phyloP scores from a whole-genome alignment of 2,113 vertebrate species.

The Oceanites oceanicus region DNA sequence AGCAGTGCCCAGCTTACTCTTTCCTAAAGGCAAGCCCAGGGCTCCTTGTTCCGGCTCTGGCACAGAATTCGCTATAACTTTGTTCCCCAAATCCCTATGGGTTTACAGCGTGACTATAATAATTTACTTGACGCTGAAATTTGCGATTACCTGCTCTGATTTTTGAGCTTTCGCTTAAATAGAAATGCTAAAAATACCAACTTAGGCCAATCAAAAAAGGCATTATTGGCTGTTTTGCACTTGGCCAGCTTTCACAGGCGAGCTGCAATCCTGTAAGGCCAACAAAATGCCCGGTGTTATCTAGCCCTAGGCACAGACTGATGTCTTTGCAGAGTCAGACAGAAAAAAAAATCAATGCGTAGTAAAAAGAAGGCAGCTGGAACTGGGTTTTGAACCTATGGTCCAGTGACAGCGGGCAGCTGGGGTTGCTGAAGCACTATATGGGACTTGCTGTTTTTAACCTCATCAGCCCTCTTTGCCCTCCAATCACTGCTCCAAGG shows the following conservation, averaged over 20 bases:
- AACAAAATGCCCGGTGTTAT: neutral
- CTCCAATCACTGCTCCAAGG: fast-evolving
- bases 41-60: neutral
- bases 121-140: neutral
- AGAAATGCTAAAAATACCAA: neutral
- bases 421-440: neutral
- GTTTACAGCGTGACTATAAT: neutral
- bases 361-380: neutral
- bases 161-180: neutral
- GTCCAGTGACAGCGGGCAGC: neutral
- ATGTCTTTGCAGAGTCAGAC: neutral
- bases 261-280: neutral
- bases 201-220: neutral
- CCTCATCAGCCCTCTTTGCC: neutral
- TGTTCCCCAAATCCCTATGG: neutral
- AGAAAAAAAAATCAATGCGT: neutral
- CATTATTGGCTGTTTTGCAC: neutral
- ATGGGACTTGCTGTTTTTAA: neutral
- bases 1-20: slow-evolving; percentile 7
- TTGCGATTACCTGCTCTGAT: neutral
- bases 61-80: neutral
- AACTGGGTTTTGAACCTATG: neutral
- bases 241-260: neutral
- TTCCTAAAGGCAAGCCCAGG: neutral
- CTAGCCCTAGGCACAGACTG: neutral